A percentile compares a stretch with the other conserved stretches of the same genome.
Evolutionary conservation across 2,888 invertebrate species (phyloP).

Genomic region (Vanessa cardui): DNA sequence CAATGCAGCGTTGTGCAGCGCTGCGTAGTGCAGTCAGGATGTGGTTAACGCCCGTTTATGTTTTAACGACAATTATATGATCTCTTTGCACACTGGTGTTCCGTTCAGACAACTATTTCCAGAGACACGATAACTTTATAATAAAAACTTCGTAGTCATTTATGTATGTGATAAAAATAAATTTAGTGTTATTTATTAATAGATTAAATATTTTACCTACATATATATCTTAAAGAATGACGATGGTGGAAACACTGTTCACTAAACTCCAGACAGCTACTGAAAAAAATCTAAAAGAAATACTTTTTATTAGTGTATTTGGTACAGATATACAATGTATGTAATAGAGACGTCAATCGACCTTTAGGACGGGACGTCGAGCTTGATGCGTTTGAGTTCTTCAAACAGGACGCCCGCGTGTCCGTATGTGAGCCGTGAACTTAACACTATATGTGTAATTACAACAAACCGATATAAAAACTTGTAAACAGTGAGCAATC

Average conservation of each 20-base stretch:
- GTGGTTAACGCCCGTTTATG: constrained; percentile 46
- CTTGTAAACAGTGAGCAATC: constrained; percentile 55
- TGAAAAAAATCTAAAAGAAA: too few relatives aligned
- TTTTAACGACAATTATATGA: constrained; percentile 34
- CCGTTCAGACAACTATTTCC: not conserved
- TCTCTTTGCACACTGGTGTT: constrained; percentile 27
- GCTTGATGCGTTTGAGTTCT: constrained; percentile 1
- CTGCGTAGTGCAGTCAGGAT: constrained; percentile 44
- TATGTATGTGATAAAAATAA: too few relatives aligned
- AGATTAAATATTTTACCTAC: too few relatives aligned
- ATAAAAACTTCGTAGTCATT: too few relatives aligned
- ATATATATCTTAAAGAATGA: too few relatives aligned
- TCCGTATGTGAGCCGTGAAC: constrained; percentile 34
- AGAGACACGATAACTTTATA: not conserved
- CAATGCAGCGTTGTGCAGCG: constrained; percentile 40
- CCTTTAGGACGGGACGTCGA: too few relatives aligned
- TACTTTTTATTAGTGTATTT: too few relatives aligned
- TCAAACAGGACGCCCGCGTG: constrained; percentile 18
- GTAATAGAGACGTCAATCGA: too few relatives aligned
- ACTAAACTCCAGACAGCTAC: too few relatives aligned
- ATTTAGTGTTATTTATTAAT: too few relatives aligned
- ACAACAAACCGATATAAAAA: constrained; percentile 53
- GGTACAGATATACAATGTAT: too few relatives aligned
- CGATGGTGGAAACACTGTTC: too few relatives aligned
- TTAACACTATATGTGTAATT: constrained; percentile 48